phyloP scores from a whole-genome alignment of 2,888 invertebrate species.

The Diarsia dahlii region DNA sequence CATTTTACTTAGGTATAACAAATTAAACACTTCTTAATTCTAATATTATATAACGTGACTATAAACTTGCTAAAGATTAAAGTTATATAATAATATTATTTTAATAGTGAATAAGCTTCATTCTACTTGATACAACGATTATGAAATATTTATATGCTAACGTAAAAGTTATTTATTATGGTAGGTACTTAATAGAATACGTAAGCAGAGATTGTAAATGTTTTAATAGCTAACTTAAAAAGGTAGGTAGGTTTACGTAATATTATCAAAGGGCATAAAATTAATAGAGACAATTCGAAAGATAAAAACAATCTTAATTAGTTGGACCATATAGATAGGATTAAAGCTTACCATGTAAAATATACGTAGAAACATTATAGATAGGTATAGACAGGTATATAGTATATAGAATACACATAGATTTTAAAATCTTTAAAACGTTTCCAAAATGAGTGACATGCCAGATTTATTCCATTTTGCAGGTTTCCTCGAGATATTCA shows the following conservation, averaged over 20 bases:
- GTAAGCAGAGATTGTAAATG: background rate
- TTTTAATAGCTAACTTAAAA: slow-evolving; percentile 1
- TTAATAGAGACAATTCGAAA: slow-evolving; percentile 36
- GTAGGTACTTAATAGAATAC: background rate
- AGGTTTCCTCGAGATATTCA: slow-evolving; percentile 77
- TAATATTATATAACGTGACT: slow-evolving; percentile 5
- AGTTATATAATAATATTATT: background rate
- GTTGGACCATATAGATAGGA: slow-evolving; percentile 77
- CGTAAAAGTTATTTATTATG: background rate
- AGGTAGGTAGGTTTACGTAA: background rate
- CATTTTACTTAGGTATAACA: slow-evolving; percentile 17
- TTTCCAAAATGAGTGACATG: slow-evolving; percentile 22
- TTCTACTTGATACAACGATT: slow-evolving; percentile 1
- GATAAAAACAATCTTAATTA: slow-evolving; percentile 72
- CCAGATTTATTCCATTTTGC: slow-evolving; percentile 73
- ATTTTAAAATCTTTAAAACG: slow-evolving; percentile 38
- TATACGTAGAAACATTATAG: slow-evolving; percentile 51
- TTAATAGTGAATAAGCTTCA: slow-evolving; percentile 10
- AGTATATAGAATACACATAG: slow-evolving; percentile 30
- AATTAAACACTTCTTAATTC: slow-evolving; percentile 19
- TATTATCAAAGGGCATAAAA: slow-evolving; percentile 18
- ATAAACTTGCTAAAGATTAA: slow-evolving; percentile 20
- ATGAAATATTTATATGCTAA: slow-evolving; percentile 12
- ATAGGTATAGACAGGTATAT: background rate
- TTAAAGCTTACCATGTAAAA: slow-evolving; percentile 63